A percentile compares a stretch with the other conserved stretches of the same genome.
Evolutionary conservation across 2,113 vertebrate species (phyloP).

Genomic region (Beaufortia kweichowensis): DNA sequence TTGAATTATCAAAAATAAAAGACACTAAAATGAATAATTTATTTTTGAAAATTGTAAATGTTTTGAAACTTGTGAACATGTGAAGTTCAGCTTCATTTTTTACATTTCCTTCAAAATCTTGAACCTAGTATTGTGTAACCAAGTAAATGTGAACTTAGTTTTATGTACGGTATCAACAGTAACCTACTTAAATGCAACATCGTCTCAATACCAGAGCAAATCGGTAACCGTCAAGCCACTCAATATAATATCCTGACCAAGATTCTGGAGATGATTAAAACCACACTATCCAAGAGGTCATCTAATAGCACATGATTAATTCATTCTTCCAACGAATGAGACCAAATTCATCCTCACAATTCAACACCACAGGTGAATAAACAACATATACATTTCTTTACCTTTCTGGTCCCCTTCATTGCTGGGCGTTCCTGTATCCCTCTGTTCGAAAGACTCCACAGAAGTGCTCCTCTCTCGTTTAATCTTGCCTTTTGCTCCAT

Average conservation of each 20-base stretch:
- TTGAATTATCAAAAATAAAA: no score
- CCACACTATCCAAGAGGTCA: not conserved
- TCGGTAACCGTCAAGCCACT: conserved; percentile 4
- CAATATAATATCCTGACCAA: conserved; percentile 20
- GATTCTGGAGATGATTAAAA: conserved; percentile 20
- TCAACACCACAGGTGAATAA: not conserved
- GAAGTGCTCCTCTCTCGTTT: conserved; percentile 97
- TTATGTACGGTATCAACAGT: no score
- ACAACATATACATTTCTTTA: conserved; percentile 53
- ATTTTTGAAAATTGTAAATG: no score
- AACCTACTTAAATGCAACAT: no score
- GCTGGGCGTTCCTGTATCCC: conserved; percentile 89
- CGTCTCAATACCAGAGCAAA: conserved; percentile 13
- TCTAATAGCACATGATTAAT: conserved; percentile 3
- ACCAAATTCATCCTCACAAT: not conserved
- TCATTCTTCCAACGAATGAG: not conserved
- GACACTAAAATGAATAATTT: no score
- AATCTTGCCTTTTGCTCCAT: conserved; percentile 94
- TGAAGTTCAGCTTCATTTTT: no score
- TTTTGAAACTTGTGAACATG: no score
- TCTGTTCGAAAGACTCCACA: conserved; percentile 94
- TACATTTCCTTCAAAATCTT: no score
- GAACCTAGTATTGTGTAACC: no score
- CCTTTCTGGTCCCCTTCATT: conserved; percentile 91
- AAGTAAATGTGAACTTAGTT: no score